Base-by-base conservation (phyloP, 2,797 vertebrate species). In the Crocidura indochinensis region DNA sequence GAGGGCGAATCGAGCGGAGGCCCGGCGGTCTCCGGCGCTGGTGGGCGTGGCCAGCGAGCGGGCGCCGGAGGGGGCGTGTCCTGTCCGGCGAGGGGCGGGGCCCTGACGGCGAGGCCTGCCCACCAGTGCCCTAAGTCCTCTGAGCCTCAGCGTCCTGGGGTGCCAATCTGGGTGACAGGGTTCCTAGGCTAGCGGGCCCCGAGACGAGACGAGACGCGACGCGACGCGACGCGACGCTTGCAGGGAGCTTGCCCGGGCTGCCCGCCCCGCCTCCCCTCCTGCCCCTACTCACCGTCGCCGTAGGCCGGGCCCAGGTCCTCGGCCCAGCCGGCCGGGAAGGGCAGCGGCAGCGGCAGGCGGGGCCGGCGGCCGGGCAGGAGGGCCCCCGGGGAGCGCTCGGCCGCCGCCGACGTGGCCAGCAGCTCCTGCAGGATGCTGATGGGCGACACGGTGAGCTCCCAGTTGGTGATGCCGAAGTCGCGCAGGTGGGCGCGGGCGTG, bases 391-490 rank as follows among this genome's bases (percentile, higher is more conserved):
- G 98, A 1, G 98, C 98, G 56, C 98, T 98, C 1, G 98, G 98
- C 9, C 98, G 99, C 97, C 0, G 99, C 98, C 0, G 99, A 98
- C 95, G 98, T 99, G 96, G 99, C 99, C 96, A 99, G 98, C 73
- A 99, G 97, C 97, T 99, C 98, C 91, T 99, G 98, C 80, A 99
- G 98, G 94, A 99, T 99, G 97, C 99, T 98, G 94, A 99, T 99
- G 5, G 99, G 99, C 0, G 99, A 99, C 92, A 99, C 98, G 64
- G 99, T 99, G n/a, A 99, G 98, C 81, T 99, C 99, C 99, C 99
- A 99, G 98, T 99, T 99, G 93, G 99, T 99, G 97, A 99, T 99
- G 78, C 99, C 99, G 29, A 99, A 99, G 96, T 99, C 99, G 0
- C 99, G 97, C 64, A 99, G 98, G 97, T 99, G 99, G 53, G 99